phyloP scores from a whole-genome alignment of 2,113 vertebrate species.

The Girardinichthys multiradiatus region DNA sequence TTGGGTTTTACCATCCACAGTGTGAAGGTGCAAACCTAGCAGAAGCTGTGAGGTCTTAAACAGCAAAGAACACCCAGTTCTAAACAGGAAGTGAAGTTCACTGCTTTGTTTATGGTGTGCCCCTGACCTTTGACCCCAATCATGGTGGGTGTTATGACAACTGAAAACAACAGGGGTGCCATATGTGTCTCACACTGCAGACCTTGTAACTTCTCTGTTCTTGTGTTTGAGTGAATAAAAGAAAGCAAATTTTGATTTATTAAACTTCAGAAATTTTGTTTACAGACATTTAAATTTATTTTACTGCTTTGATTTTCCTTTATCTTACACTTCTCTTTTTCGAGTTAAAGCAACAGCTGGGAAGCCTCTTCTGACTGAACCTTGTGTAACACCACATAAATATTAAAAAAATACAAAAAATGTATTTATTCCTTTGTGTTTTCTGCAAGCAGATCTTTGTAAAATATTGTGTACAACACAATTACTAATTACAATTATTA shows the following conservation, averaged over 20 bases:
- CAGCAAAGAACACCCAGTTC: conserved; percentile 40
- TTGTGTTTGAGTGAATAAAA: neutral
- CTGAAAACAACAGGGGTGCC: conserved; percentile 28
- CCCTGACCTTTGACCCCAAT: conserved; percentile 51
- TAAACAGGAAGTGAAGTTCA: conserved; percentile 70
- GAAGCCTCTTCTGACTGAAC: conserved; percentile 17
- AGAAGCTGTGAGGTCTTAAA: conserved; percentile 40
- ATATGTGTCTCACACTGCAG: conserved; percentile 32
- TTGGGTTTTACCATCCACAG: neutral
- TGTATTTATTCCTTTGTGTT: neutral
- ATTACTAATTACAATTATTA: neutral
- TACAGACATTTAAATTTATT: neutral
- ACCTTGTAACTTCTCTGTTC: neutral
- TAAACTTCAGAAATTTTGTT: neutral
- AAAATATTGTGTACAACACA: neutral
- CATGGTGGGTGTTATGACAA: conserved; percentile 58
- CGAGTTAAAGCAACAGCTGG: conserved; percentile 19
- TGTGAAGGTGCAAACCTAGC: conserved; percentile 15
- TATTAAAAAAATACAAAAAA: no score
- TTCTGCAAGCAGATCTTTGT: neutral
- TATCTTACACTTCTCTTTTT: conserved; percentile 13
- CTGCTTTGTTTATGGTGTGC: conserved; percentile 58
- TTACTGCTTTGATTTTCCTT: neutral
- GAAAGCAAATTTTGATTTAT: neutral
- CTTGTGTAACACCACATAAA: neutral